These are phyloP conservation scores for Montipora sp. DNA, from an alignment of 64 coral and sea anemone genomes.

Conservation along the genomic window DNA sequence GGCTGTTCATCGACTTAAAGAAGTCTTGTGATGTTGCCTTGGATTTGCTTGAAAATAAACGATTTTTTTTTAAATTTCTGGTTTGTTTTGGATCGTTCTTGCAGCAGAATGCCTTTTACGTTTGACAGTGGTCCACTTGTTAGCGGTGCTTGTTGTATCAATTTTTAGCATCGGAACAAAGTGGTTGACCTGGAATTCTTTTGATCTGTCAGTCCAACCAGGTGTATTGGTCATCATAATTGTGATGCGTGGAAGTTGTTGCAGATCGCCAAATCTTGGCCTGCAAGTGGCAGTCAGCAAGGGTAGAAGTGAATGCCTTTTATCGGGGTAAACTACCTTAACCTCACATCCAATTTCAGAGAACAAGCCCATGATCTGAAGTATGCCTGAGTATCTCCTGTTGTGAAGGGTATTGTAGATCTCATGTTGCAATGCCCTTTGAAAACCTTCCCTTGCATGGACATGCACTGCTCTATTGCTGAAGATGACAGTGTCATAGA, in stretches of 20 bases:
- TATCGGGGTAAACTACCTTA: conserved; percentile 39
- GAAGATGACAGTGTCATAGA: conserved; percentile 32
- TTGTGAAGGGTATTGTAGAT: neutral
- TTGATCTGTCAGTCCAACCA: conserved; percentile 12
- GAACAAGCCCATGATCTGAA: conserved; percentile 44
- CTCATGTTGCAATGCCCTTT: conserved; percentile 33
- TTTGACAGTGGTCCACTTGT: neutral
- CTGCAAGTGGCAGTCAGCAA: conserved; percentile 14
- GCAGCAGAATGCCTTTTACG: conserved; percentile 1
- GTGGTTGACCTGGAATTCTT: conserved; percentile 16
- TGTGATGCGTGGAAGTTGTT: conserved; percentile 22
- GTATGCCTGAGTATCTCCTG: neutral
- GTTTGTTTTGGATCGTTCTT: neutral
- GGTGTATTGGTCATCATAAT: conserved; percentile 41
- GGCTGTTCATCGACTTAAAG: neutral
- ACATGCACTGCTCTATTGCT: conserved; percentile 21
- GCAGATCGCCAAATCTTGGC: conserved; percentile 7
- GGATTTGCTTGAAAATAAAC: neutral
- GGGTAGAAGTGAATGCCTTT: conserved; percentile 2
- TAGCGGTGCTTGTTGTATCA: neutral
- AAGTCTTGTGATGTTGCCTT: conserved; percentile 1
- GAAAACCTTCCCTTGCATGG: neutral
- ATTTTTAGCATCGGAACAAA: conserved; percentile 6
- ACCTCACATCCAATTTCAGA: conserved; percentile 26
- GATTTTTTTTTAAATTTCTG: neutral